Base-by-base conservation (phyloP, 92 coral and sea anemone species). In the Epizoanthus stellaris region DNA sequence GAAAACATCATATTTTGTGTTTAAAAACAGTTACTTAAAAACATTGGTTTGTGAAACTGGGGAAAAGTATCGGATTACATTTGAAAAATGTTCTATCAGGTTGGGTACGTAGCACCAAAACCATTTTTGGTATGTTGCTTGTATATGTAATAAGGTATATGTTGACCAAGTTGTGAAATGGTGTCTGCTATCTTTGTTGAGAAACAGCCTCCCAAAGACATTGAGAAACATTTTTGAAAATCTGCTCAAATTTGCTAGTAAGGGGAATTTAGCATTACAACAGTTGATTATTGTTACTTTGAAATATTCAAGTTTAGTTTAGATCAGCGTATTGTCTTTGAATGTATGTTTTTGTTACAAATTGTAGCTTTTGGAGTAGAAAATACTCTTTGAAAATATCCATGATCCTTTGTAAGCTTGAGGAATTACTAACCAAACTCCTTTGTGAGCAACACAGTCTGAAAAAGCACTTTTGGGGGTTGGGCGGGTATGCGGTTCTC, bases 81-180 rank as follows among this genome's bases (percentile, higher is more conserved):
- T 17, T 45, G 80, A n/a, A n/a, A n/a, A n/a, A n/a, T n/a, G n/a
- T n/a, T n/a, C n/a, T n/a, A n/a, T n/a, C n/a, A n/a, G n/a, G n/a
- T n/a, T n/a, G n/a, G n/a, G n/a, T n/a, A n/a, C n/a, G n/a, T n/a
- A 85, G 74, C 53, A 85, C 84, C 68, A 85, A 76, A 85, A 66
- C 54, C 17, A 67, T 86, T 72, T 86, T 77, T 86, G 67, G 89
- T 64, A 67, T 67, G 82, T 77, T 20, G 75, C 49, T 39, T 25
- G 72, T 49, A 86, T 77, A 59, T 77, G 76, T 53, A 59, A 79
- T 66, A 86, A 77, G 85, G 72, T 77, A 68, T 70, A 67, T 82
- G 70, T 86, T 80, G 85, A 86, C 80, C 74, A 86, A 79, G 80
- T 63, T 58, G 57, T 36, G 74, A 67, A 49, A 77, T 86, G 89